These are phyloP conservation scores for Artibeus lituratus DNA, from an alignment of 2,797 vertebrate genomes.

Conservation along the genomic window DNA sequence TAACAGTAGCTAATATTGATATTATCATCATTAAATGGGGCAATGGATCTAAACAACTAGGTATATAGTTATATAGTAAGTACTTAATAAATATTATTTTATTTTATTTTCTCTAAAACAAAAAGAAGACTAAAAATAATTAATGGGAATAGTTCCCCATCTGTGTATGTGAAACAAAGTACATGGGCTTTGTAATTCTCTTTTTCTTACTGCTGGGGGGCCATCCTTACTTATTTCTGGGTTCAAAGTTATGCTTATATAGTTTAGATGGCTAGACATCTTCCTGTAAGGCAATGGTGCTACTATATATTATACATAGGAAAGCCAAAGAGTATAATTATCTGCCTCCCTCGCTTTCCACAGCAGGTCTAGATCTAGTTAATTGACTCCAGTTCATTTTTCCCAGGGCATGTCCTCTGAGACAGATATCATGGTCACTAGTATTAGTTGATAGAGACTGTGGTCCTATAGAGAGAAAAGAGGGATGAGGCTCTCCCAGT, in stretches of 20 bases:
- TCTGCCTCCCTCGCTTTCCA: conserved; percentile 52
- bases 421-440: conserved; percentile 35
- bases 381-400: conserved; percentile 70
- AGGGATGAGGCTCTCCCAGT: conserved; percentile 67
- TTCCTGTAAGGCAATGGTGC: conserved; percentile 41
- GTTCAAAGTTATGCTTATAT: not conserved
- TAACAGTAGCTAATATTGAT: not conserved
- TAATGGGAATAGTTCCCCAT: not conserved
- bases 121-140: not conserved
- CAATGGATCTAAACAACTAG: not conserved
- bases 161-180: not conserved
- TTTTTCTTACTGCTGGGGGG: not conserved
- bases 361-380: conserved; percentile 66
- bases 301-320: conserved; percentile 6
- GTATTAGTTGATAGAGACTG: conserved; percentile 35
- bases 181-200: not conserved
- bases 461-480: conserved; percentile 48
- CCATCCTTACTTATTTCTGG: conserved; percentile 2
- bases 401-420: conserved; percentile 61
- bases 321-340: conserved; percentile 59
- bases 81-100: not conserved
- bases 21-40: not conserved
- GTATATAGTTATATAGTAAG: not conserved
- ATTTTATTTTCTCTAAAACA: not conserved
- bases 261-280: not conserved